Percentiles rank a stretch among this genome's conserved stretches.
These are phyloP conservation scores for Ophioninae sp. DNA, from an alignment of 2,888 invertebrate species.

Conservation along the genomic window DNA sequence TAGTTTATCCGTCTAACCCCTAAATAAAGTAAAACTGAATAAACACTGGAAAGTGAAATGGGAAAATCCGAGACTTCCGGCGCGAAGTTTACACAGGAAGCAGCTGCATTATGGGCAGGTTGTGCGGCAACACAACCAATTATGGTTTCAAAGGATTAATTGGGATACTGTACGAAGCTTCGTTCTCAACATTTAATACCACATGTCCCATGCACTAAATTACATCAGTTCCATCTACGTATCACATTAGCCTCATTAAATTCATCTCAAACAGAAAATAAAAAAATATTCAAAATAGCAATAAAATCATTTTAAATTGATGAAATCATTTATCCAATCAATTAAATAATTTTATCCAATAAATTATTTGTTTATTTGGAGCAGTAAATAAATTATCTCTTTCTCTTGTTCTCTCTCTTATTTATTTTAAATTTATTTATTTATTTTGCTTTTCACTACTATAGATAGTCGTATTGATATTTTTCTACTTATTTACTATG, in stretches of 20 bases:
- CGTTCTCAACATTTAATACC: constrained; percentile 35
- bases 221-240: constrained; percentile 15
- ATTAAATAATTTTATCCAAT: too few species aligned
- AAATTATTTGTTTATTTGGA: too few species aligned
- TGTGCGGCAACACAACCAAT: constrained; percentile 1
- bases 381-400: too few species aligned
- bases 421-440: too few species aligned
- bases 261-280: constrained; percentile 16
- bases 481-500: too few species aligned
- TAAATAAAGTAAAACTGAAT: not conserved
- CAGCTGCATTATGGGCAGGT: not conserved
- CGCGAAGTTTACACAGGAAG: not conserved
- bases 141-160: constrained; percentile 19
- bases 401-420: too few species aligned
- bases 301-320: not conserved
- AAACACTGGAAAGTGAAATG: not conserved
- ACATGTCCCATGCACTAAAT: not conserved
- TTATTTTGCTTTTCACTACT: too few species aligned
- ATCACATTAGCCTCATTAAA: constrained; percentile 22
- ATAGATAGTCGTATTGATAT: too few species aligned
- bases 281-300: constrained; percentile 18
- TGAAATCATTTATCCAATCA: too few species aligned
- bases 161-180: not conserved
- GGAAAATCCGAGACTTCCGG: not conserved
- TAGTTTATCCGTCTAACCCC: not conserved